A percentile compares a stretch with the other conserved stretches of the same genome.
These are phyloP conservation scores for Caradrina kadenii DNA, from an alignment of 2,888 invertebrate species.

Conservation along the genomic window DNA sequence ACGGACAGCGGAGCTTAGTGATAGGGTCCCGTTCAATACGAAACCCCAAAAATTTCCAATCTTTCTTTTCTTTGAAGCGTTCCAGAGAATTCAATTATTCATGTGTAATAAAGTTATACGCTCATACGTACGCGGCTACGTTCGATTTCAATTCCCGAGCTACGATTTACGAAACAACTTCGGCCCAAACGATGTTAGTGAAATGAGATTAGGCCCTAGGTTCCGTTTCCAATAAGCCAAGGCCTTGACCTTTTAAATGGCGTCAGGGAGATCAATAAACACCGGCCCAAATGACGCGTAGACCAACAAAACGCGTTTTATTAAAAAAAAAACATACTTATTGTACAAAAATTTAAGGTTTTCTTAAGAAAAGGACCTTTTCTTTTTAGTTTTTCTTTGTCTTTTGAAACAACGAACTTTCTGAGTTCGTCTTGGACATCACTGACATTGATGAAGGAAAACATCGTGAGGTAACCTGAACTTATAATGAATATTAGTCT, in stretches of 20 bases:
- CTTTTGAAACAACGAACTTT: constrained; percentile 1
- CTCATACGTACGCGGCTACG: background rate
- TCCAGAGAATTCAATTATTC: constrained; percentile 29
- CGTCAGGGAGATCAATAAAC: constrained; percentile 42
- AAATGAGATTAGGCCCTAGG: constrained; percentile 38
- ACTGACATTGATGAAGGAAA: too few species aligned
- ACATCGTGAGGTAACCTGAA: too few species aligned
- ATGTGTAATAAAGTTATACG: constrained; percentile 6
- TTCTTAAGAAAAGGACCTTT: background rate
- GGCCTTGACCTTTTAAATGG: constrained; percentile 40
- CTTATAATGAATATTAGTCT: too few species aligned
- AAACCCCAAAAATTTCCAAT: background rate
- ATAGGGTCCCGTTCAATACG: too few species aligned
- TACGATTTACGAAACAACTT: constrained; percentile 20
- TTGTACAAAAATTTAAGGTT: background rate
- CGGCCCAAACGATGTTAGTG: constrained; percentile 27
- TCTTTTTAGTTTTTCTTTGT: too few species aligned
- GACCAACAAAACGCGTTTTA: background rate
- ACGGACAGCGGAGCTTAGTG: too few species aligned
- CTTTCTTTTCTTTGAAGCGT: background rate
- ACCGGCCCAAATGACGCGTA: constrained; percentile 28
- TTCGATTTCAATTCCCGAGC: constrained; percentile 4
- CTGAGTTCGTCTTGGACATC: too few species aligned
- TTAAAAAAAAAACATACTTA: background rate
- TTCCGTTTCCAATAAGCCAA: constrained; percentile 28